A percentile compares a stretch with the other conserved stretches of the same genome.
Evolutionary conservation across 1,140 invertebrate species (phyloP).

Genomic region (Cryptotermes secundus): DNA sequence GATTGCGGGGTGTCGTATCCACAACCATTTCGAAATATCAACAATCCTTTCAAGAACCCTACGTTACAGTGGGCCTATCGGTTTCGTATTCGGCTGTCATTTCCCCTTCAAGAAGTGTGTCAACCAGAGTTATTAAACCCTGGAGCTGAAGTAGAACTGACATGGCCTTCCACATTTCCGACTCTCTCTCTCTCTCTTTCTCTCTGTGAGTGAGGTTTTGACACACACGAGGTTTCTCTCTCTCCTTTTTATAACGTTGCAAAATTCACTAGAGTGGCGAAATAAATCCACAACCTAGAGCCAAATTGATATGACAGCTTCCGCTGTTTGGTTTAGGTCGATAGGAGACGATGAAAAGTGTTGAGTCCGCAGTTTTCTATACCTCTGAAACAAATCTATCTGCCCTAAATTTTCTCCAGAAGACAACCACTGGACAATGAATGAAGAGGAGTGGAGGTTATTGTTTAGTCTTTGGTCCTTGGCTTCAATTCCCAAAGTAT

Average conservation of each 20-base stretch:
- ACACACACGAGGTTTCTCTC: not conserved
- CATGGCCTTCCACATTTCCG: slow-evolving; percentile 2
- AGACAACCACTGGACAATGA: no score
- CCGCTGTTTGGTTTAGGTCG: not conserved
- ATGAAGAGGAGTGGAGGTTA: no score
- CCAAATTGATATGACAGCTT: not conserved
- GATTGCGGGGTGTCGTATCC: no score
- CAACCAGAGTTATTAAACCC: not conserved
- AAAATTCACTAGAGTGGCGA: slow-evolving; percentile 16
- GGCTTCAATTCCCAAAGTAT: no score
- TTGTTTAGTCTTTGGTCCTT: no score
- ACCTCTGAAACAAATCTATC: not conserved
- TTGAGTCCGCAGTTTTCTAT: not conserved
- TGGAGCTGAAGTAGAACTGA: not conserved
- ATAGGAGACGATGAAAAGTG: not conserved
- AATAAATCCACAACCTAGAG: slow-evolving; percentile 12
- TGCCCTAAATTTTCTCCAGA: no score
- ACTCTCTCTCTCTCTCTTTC: not conserved
- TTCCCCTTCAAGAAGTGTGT: not conserved
- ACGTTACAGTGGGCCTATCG: not conserved
- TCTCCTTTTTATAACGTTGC: not conserved
- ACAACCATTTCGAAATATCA: no score
- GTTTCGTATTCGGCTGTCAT: slow-evolving; percentile 1
- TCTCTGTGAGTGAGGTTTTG: not conserved
- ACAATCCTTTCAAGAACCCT: not conserved